Evolutionary conservation across 2,797 vertebrate genomes (phyloP), one percentile per base, ranked within the genome.

Genomic region (Staurois parvus): DNA sequence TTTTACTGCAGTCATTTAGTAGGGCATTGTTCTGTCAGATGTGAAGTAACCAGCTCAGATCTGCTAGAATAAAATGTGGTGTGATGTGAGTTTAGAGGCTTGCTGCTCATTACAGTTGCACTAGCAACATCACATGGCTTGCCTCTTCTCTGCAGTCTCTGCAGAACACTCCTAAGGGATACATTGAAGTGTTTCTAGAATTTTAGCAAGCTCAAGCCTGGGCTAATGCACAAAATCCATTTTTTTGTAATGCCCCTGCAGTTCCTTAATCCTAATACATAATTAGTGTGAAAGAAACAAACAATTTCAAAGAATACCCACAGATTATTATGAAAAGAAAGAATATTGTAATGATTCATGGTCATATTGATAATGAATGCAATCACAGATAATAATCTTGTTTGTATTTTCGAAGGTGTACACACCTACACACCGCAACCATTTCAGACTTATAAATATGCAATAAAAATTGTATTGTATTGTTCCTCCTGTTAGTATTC

Each of bases 171-270:
- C 85, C 85, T 83, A 40, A 79, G 85, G 85, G 85, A 86, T 78
- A 37, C 75, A 83, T n/a, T 83, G 56, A 82, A 83, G 69, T 79
- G 79, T 76, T 79, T 69, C 30, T 67, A 56, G 75, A 73, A 73
- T 73, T 64, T 86, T 77, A 77, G 79, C 48, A 82, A 66, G 72
- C 79, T 83, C 80, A 78, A 73, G n/a, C 69, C 56, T 78, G 19
- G 19, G 80, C 85, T 83, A 83, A 86, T 86, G 80, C 85, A 86
- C 74, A 86, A 67, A 77, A 78, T 86, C 75, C 30, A 32, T 82
- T 69, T 83, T 59, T 59, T 72, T 81, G 68, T 29, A 83, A 74
- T 78, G 75, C 80, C 30, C 76, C 76, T 83, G 76, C 30, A 77
- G 48, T 86, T 83, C 40, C 7, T 74, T 79, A 83, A 86, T 83